Evolutionary conservation across 2,888 invertebrate genomes (phyloP), one percentile per base, ranked within the genome.

Genomic region (Monopis laevigella): DNA sequence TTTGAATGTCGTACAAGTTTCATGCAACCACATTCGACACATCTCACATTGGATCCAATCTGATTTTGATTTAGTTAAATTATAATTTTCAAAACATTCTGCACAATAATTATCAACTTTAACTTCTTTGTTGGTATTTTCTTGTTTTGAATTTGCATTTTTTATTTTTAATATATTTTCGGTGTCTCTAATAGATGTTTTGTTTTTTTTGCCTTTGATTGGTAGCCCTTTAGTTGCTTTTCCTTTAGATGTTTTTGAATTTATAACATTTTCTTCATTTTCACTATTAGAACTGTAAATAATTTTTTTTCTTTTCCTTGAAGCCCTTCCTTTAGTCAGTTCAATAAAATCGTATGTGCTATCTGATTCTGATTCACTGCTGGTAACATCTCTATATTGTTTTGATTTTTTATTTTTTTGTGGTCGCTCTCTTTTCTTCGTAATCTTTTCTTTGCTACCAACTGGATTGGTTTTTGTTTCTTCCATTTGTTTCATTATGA

Each of bases 1-100:
- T 38, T 44, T 43, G 39, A 44, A 26, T 45, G 21, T 43, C 26
- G 43, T 30, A 46, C 41, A 45, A 24, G 43, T 40, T 34, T 45
- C 40, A 38, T 38, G 45, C 27, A 47, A 44, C 47, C 42, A 43
- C 43, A 45, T 45, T 39, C 16, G 27, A 45, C 43, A 47, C 35
- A 29, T 45, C 29, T 47, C n/a, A 42, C 45, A 45, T 45, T 42
- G 17, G 40, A 43, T 45, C 43, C 43, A 45, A 41, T 48, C 46
- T 45, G 43, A 45, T 46, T 45, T 47, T 19, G 44, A 48, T 47
- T 47, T 46, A 43, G 43, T 46, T 39, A 48, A 46, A 46, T 46
- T 49, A 17, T 50, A 49, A 46, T 48, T 46, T 16, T 50, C 45
- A 43, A 46, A 46, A 39, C 46, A 46, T 43, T 48, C 41, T 41